phyloP scores from a whole-genome alignment of 2,797 vertebrate genomes.

The Scolopax bukidnonensis region DNA sequence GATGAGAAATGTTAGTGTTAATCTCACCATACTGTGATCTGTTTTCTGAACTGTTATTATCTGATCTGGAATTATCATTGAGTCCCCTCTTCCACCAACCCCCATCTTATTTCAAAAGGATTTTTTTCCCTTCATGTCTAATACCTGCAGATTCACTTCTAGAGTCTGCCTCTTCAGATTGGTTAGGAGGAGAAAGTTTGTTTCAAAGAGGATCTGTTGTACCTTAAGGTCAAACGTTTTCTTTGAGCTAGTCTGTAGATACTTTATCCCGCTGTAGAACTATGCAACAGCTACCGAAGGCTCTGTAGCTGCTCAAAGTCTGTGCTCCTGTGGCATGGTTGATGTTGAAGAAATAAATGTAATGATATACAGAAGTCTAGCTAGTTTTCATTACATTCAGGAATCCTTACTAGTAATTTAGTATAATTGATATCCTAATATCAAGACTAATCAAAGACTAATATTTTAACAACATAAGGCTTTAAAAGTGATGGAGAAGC shows the following conservation, averaged over 20 bases:
- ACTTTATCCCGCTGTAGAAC: background rate
- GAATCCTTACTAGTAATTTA: background rate
- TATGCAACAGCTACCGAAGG: background rate
- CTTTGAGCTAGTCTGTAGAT: conserved; percentile 10
- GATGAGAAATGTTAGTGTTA: background rate
- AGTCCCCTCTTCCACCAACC: background rate
- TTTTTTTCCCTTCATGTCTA: background rate
- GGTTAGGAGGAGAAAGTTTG: conserved; percentile 29
- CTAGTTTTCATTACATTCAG: background rate
- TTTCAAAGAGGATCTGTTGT: conserved; percentile 28
- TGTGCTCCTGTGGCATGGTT: background rate
- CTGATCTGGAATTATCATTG: background rate
- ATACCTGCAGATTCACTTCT: background rate
- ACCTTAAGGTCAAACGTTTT: conserved; percentile 43
- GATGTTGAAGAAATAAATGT: background rate
- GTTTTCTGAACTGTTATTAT: background rate
- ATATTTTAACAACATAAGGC: background rate
- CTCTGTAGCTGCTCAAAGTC: background rate
- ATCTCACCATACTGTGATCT: background rate
- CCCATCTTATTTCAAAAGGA: background rate
- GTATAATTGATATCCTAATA: background rate
- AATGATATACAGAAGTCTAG: background rate
- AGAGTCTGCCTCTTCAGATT: background rate
- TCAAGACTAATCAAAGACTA: background rate
- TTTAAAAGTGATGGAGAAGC: background rate